Base-by-base conservation (phyloP, 2,797 vertebrate species). In the Acanthopagrus latus region DNA sequence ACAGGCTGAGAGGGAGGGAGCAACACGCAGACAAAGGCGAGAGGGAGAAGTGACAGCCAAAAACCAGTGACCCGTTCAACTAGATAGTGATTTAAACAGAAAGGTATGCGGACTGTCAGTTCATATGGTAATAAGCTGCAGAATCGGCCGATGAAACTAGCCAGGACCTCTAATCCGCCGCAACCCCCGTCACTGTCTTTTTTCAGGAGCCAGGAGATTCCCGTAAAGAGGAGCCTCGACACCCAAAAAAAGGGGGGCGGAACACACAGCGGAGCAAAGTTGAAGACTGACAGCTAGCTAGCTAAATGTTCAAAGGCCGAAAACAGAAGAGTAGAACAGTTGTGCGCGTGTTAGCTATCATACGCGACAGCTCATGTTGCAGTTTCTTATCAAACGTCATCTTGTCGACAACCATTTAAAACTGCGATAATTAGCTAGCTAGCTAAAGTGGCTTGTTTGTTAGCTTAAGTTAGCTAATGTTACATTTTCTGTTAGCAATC, bases 91-190 rank as follows among this genome's bases (percentile, higher is more conserved):
- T 94, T 93, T 85, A 88, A 92, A 95, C 91, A 93, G 91, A 96
- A 94, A 95, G 95, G 94, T 93, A 96, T 86, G 93, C 91, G 21
- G 85, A 75, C 77, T 84, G 90, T 93, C 89, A 89, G 91, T 89
- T 85, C 82, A 89, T 64, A 85, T 84, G 91, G 74, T 91, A 91
- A 93, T 78, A 13, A 78, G 56, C 83, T 84, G 71, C 84, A 75
- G 27, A 74, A 86, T 83, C 59, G 44, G 86, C 90, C 91, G 87
- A 89, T 81, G 78, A 83, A 89, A n/a, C 64, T 62, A 33, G 55
- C 75, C 80, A 74, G 74, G 3, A 4, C 29, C 86, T 57, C 68
- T 64, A 46, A 65, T 83, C 76, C 62, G 18, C 66, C 65, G 29
- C 57, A 13, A 54, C 17, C 50, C 54, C 70, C 71, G 77, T 76